These are phyloP conservation scores for Calidris pugnax DNA, from an alignment of 2,113 vertebrate genomes.

Conservation along the genomic window DNA sequence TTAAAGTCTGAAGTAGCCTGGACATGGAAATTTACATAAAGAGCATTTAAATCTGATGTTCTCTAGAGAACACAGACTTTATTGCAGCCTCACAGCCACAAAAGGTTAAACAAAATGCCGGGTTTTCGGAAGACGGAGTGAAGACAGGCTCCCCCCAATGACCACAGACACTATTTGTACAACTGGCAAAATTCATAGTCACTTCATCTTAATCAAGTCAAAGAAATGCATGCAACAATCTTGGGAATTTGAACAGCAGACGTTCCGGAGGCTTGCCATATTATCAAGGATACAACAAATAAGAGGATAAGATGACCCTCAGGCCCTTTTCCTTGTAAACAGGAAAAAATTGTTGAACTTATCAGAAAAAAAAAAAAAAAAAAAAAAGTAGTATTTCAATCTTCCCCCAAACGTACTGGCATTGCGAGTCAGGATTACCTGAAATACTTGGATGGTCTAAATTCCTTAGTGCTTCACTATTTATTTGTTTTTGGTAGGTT, in stretches of 20 bases:
- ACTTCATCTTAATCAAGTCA: constrained; percentile 20
- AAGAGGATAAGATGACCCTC: background rate
- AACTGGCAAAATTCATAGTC: constrained; percentile 24
- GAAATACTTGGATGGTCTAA: background rate
- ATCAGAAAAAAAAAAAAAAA: background rate
- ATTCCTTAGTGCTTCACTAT: background rate
- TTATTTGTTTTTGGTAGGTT: background rate
- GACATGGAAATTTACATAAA: background rate
- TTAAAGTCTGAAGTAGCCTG: background rate
- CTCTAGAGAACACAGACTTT: background rate
- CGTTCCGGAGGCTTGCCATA: background rate
- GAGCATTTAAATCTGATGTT: background rate
- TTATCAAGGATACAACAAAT: constrained; percentile 31
- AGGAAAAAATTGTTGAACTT: constrained; percentile 12
- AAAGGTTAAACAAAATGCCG: background rate
- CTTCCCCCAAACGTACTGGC: background rate
- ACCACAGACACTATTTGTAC: background rate
- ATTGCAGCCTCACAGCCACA: background rate
- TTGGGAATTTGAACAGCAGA: background rate
- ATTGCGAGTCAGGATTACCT: background rate
- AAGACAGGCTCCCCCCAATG: background rate
- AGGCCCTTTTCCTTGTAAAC: constrained; percentile 5
- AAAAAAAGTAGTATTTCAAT: background rate
- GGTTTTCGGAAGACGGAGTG: background rate
- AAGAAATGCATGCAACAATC: constrained; percentile 27